These are phyloP conservation scores for Alexandromys fortis DNA, from an alignment of 2,113 vertebrate genomes.

Conservation along the genomic window DNA sequence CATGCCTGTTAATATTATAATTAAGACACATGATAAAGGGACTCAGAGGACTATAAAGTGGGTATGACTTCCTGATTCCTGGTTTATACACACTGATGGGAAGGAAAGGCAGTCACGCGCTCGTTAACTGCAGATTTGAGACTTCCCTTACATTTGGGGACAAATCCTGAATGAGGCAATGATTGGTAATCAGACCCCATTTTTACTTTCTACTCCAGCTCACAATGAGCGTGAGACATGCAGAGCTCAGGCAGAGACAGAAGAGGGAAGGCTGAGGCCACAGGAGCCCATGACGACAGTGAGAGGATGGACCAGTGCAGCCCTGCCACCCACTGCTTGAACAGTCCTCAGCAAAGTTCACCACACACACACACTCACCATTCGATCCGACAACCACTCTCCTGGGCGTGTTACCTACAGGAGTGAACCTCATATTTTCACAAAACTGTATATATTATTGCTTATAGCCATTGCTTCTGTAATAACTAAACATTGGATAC, in stretches of 20 bases:
- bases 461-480: neutral
- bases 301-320: neutral
- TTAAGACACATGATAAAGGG: neutral
- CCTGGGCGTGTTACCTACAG: neutral
- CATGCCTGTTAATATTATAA: neutral
- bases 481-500: neutral
- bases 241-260: neutral
- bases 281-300: neutral
- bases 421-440: neutral
- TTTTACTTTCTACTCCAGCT: neutral
- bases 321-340: no score
- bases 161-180: slow-evolving; percentile 1
- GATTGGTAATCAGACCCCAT: neutral
- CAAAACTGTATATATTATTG: no score
- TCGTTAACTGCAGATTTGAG: neutral
- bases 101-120: neutral
- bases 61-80: neutral
- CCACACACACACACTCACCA: no score
- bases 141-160: neutral
- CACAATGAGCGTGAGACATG: neutral
- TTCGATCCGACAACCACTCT: neutral
- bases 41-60: neutral
- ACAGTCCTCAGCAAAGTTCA: no score
- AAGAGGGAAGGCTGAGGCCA: neutral
- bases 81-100: neutral